Conservation (phyloP, 2,113 vertebrate genomes). For the Todiramphus saurophagus region DNA sequence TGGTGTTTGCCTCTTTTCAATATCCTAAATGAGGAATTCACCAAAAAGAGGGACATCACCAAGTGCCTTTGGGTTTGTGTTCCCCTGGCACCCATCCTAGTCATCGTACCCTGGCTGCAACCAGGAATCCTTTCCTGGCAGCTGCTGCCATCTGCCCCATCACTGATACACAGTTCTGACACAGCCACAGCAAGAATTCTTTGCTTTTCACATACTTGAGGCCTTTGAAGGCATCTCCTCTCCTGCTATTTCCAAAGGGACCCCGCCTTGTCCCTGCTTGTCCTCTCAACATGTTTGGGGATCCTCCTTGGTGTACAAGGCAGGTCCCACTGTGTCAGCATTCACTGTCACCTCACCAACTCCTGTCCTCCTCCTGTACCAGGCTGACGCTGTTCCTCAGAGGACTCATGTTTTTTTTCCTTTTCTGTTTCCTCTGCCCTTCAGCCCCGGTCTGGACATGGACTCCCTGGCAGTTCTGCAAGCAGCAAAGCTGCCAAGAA, state of each 20-base stretch:
- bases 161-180: background rate
- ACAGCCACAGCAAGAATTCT: background rate
- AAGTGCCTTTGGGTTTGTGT: background rate
- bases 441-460: background rate
- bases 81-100: background rate
- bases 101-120: background rate
- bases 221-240: background rate
- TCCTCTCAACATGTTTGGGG: background rate
- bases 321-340: background rate
- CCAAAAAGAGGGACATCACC: background rate
- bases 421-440: background rate
- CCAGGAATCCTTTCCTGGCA: background rate
- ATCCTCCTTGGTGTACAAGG: rapidly evolving
- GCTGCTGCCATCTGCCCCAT: background rate
- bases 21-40: background rate
- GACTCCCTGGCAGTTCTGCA: background rate
- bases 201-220: background rate
- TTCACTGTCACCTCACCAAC: background rate
- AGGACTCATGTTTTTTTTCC: background rate
- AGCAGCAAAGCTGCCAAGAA: background rate
- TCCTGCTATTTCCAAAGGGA: background rate
- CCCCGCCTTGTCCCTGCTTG: background rate
- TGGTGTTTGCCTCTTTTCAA: background rate
- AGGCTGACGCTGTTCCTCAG: background rate
- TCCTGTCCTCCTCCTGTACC: background rate